phyloP scores from a whole-genome alignment of 2,797 vertebrate species.

The Moxostoma hubbsi region DNA sequence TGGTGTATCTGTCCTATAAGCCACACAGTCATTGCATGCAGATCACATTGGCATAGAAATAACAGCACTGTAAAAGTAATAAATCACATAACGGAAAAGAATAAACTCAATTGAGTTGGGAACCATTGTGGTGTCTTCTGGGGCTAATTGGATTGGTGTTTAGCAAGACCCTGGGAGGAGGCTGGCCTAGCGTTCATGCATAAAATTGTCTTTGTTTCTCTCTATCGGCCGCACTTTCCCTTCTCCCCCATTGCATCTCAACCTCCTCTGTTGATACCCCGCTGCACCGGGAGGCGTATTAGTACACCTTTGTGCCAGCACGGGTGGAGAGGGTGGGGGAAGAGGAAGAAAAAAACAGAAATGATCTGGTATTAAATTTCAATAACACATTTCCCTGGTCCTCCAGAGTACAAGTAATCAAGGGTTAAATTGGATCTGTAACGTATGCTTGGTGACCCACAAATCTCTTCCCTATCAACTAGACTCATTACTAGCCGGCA shows the following conservation, averaged over 20 bases:
- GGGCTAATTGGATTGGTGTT: constrained; percentile 85
- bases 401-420: constrained; percentile 93
- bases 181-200: constrained; percentile 76
- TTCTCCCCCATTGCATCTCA: constrained; percentile 65
- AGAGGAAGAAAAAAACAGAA: constrained; percentile 69
- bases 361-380: constrained; percentile 89
- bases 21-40: constrained; percentile 53
- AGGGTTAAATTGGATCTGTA: constrained; percentile 99
- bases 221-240: constrained; percentile 65
- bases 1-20: constrained; percentile 56
- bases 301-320: constrained; percentile 81
- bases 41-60: constrained; percentile 63
- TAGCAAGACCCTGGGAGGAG: constrained; percentile 80
- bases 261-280: constrained; percentile 68
- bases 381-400: constrained; percentile 86
- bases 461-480: constrained; percentile 98
- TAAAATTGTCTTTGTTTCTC: constrained; percentile 81
- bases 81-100: constrained; percentile 71
- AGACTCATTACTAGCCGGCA: constrained; percentile 97
- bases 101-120: constrained; percentile 72
- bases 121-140: constrained; percentile 70
- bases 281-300: constrained; percentile 75
- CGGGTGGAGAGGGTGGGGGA: constrained; percentile 66
- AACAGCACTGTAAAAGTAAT: constrained; percentile 68
- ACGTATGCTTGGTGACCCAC: constrained; percentile 96